phyloP scores from a whole-genome alignment of 2,888 invertebrate genomes.

The Dioctria linearis region DNA sequence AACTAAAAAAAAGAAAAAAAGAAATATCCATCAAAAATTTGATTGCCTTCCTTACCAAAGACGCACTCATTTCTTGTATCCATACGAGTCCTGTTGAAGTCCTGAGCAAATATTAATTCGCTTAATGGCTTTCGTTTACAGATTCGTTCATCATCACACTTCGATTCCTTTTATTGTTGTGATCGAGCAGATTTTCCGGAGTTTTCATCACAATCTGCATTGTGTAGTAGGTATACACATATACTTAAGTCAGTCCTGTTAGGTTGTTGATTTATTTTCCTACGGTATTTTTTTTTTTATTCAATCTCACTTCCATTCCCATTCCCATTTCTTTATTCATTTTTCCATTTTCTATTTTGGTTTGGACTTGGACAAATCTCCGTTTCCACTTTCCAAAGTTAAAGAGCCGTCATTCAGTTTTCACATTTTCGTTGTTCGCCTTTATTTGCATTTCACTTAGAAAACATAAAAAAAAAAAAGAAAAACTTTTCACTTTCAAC shows the following conservation, averaged over 20 bases:
- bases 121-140: constrained; percentile 17
- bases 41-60: not conserved
- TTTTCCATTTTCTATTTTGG: constrained; percentile 13
- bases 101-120: constrained; percentile 25
- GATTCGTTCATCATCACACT: not conserved
- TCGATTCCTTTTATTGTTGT: constrained; percentile 2
- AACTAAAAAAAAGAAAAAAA: too few species aligned
- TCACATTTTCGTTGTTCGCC: constrained; percentile 34
- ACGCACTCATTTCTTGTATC: not conserved
- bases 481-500: constrained; percentile 21
- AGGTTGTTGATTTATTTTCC: constrained; percentile 1
- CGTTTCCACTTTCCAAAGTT: constrained; percentile 11
- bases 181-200: constrained; percentile 17
- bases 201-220: constrained; percentile 25
- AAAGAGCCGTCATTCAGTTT: constrained; percentile 20
- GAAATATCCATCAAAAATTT: too few species aligned
- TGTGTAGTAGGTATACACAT: not conserved
- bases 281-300: too few species aligned
- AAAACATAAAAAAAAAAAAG: not conserved
- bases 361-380: not conserved
- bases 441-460: constrained; percentile 32
- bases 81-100: not conserved
- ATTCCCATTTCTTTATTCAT: not conserved
- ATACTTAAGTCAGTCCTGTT: not conserved
- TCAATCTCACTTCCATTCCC: too few species aligned